These are phyloP conservation scores for Bombus balteatus DNA, from an alignment of 1,140 invertebrate species.

Conservation along the genomic window DNA sequence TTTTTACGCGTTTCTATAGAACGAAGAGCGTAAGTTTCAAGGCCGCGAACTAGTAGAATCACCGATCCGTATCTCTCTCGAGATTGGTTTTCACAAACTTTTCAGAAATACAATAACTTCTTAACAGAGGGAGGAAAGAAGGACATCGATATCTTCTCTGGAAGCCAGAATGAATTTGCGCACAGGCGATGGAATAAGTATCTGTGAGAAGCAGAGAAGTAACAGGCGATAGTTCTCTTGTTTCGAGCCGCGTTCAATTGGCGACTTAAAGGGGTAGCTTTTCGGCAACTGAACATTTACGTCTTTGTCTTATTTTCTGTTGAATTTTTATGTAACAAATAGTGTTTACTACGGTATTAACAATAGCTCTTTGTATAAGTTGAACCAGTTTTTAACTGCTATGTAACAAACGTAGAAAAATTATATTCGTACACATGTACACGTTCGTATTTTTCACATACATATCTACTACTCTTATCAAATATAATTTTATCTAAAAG, in stretches of 20 bases:
- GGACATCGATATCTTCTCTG: neutral
- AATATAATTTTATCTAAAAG: no score
- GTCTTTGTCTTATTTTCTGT: no score
- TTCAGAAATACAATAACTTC: conserved; percentile 22
- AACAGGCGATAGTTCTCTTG: neutral
- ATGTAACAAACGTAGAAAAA: no score
- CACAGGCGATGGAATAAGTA: neutral
- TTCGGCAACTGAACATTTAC: neutral
- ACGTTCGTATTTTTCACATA: no score
- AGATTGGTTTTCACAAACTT: conserved; percentile 35
- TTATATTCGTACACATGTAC: no score
- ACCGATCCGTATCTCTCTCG: neutral
- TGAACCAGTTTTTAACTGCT: no score
- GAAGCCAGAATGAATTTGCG: neutral
- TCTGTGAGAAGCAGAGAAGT: neutral
- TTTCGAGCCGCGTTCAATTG: neutral
- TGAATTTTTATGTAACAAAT: no score
- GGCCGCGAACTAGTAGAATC: neutral
- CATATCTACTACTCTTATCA: no score
- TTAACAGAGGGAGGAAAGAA: neutral
- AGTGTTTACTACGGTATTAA: no score
- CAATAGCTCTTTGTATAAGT: no score
- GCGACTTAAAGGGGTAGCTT: neutral
- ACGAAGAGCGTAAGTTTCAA: neutral
- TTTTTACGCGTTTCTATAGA: neutral